Base-by-base conservation (phyloP, 2,888 invertebrate genomes). In the Tetanocera ferruginea region DNA sequence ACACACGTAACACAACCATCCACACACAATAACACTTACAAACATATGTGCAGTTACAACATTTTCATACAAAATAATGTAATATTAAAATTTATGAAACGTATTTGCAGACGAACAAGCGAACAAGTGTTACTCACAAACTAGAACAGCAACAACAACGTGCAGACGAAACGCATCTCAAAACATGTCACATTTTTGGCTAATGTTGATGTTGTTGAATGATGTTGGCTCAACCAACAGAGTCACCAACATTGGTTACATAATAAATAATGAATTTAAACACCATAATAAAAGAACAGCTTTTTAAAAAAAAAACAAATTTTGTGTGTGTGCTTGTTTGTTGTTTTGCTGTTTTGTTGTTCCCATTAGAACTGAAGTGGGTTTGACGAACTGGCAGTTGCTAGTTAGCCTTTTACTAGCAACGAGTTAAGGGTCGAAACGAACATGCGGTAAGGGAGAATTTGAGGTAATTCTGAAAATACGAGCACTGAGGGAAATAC, bases 241-340 rank as follows among this genome's bases (percentile, higher is more conserved):
- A 60, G 23, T 34, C 43, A 52, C 70, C 52, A 31, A 69, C 74
- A 70, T 43, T 37, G 78, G 66, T 66, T 78, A 71, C 70, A 62
- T 71, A 62, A 70, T 64, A 75, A 78, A 75, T 78, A 78, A 78
- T 78, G 64, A 64, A 66, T 64, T 64, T 74, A 74, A 31, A 74
- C 64, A 72, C 34, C 34, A 19, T 17, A n/a, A 43, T 43, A 43
- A 43, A 43, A 6, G 11, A 34, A 19, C n/a, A 64, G 28, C 31
- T 25, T n/a, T n/a, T n/a, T n/a, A n/a, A n/a, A n/a, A n/a, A 11
- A n/a, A 28, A 66, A 31, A 34, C 17, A 31, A 31, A 37, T 66
- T 9, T 28, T 14, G 14, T 19, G n/a, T 66, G n/a, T 34, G 64
- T 14, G 34, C 31, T 31, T 28, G 64, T 64, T 5, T 25, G 9